Evolutionary conservation across 2,888 invertebrate species (phyloP).

Genomic region (Oscheius onirici): DNA sequence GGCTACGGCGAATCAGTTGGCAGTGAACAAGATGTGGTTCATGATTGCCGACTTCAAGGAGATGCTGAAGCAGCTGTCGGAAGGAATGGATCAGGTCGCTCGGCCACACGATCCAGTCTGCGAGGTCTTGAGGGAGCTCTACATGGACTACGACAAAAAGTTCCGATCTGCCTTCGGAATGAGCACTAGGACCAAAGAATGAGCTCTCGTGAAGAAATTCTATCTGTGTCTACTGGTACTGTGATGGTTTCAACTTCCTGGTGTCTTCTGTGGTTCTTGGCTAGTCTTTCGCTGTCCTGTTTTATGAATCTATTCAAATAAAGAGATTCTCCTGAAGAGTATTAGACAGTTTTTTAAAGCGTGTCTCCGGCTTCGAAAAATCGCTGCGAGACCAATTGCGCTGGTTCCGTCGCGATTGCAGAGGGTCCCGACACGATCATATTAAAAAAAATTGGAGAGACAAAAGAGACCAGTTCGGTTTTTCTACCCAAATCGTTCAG

Average conservation of each 20-base stretch:
- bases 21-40: conserved; percentile 60
- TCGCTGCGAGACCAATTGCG: no score
- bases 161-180: conserved; percentile 68
- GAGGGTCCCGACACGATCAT: no score
- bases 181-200: conserved; percentile 32
- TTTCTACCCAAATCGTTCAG: no score
- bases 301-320: neutral
- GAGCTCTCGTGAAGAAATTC: neutral
- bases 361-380: no score
- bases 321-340: no score
- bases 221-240: neutral
- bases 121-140: conserved; percentile 53
- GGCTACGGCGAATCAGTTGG: conserved; percentile 53
- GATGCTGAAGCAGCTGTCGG: conserved; percentile 52
- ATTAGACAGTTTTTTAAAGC: no score
- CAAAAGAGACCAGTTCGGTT: no score
- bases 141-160: conserved; percentile 63
- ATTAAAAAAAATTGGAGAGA: no score
- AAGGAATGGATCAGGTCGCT: conserved; percentile 56
- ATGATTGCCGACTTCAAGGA: conserved; percentile 62
- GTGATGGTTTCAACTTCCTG: neutral
- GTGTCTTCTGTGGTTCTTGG: neutral
- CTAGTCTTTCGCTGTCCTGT: conserved; percentile 22
- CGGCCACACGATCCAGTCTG: conserved; percentile 58
- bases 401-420: no score